phyloP scores from a whole-genome alignment of 2,113 vertebrate genomes.

The Rhagologus leucostigma region DNA sequence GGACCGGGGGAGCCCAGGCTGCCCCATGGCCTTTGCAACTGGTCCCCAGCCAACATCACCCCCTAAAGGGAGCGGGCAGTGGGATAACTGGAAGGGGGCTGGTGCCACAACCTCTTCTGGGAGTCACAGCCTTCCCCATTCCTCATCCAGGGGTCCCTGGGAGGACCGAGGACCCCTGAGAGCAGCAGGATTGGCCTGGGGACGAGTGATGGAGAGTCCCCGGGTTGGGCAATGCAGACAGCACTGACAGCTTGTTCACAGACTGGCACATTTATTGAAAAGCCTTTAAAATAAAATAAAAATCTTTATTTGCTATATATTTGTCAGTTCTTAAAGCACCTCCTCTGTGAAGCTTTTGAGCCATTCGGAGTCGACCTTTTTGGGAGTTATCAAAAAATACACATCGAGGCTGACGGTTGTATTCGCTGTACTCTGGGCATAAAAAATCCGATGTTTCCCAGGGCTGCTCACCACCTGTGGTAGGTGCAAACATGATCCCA shows the following conservation, averaged over 20 bases:
- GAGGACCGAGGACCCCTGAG: background rate
- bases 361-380: background rate
- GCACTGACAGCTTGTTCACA: background rate
- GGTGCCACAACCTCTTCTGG: background rate
- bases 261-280: background rate
- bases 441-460: background rate
- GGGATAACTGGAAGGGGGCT: background rate
- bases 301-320: background rate
- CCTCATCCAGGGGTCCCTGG: background rate
- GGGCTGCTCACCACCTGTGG: background rate
- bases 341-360: background rate
- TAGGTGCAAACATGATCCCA: background rate
- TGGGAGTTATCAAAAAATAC: background rate
- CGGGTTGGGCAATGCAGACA: background rate
- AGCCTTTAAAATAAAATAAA: background rate
- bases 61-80: background rate
- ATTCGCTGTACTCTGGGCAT: background rate
- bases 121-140: background rate
- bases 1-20: background rate
- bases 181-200: background rate
- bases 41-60: background rate
- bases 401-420: background rate
- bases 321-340: background rate
- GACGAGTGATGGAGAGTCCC: background rate
- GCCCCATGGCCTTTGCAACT: background rate